These are phyloP conservation scores for Anticlea derivata DNA, from an alignment of 2,888 invertebrate species.

Conservation along the genomic window DNA sequence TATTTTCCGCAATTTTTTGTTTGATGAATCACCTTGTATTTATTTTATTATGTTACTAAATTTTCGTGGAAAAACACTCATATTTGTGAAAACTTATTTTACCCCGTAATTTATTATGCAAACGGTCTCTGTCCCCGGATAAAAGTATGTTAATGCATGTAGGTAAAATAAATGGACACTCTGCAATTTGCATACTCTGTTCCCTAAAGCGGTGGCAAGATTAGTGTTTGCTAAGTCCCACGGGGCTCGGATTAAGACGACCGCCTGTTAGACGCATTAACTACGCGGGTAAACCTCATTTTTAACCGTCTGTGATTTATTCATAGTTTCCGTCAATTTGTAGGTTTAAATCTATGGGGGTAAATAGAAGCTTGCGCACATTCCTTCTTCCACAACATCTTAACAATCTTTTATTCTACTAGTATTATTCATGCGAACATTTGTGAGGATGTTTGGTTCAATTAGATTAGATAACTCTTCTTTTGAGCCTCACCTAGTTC, in stretches of 20 bases:
- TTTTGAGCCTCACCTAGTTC: too few species aligned
- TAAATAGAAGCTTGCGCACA: too few species aligned
- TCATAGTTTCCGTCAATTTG: neutral
- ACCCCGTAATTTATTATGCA: neutral
- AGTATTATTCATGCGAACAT: too few species aligned
- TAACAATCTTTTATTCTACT: too few species aligned
- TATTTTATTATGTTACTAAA: too few species aligned
- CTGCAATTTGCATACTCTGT: slow-evolving; percentile 41
- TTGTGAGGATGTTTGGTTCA: too few species aligned
- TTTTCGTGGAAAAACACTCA: too few species aligned
- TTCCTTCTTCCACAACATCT: too few species aligned
- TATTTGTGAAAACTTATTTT: neutral
- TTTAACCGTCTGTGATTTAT: slow-evolving; percentile 46
- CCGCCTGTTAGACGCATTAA: slow-evolving; percentile 56
- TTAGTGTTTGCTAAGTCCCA: slow-evolving; percentile 67
- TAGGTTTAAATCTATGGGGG: too few species aligned
- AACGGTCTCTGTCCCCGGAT: neutral
- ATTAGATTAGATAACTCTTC: too few species aligned
- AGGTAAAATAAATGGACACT: slow-evolving; percentile 15
- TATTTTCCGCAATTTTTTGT: too few species aligned
- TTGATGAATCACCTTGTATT: too few species aligned
- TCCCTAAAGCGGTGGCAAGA: slow-evolving; percentile 55
- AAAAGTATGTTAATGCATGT: slow-evolving; percentile 13
- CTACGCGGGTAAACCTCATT: slow-evolving; percentile 54
- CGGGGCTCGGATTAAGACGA: slow-evolving; percentile 60